phyloP scores from a whole-genome alignment of 2,888 invertebrate species.

The Allacma fusca region DNA sequence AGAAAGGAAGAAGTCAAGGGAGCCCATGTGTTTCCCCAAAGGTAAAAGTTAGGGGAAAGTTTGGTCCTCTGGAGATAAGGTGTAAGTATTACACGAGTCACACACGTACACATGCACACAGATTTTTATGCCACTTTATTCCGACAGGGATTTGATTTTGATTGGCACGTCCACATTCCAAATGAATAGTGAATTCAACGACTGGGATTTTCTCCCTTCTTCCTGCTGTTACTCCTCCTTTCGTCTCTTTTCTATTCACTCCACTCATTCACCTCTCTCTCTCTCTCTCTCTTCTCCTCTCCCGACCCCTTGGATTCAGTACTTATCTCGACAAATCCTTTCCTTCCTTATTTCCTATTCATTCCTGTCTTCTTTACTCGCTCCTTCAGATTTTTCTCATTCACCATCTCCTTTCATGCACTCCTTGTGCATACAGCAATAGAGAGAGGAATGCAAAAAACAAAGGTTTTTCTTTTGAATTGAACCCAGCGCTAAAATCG shows the following conservation, averaged over 20 bases:
- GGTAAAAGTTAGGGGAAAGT: conserved; percentile 29
- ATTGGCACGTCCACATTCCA: conserved; percentile 28
- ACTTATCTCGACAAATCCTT: conserved; percentile 24
- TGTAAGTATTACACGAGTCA: conserved; percentile 24
- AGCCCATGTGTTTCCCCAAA: conserved; percentile 33
- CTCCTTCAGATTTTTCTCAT: no score
- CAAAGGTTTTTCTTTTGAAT: no score
- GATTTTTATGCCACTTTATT: conserved; percentile 16
- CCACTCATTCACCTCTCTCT: conserved; percentile 1
- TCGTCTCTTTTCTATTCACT: neutral
- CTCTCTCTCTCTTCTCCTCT: neutral
- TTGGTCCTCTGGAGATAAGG: conserved; percentile 27
- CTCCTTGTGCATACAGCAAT: no score
- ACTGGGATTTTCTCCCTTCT: conserved; percentile 10
- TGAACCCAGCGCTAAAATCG: no score
- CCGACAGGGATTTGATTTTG: conserved; percentile 35
- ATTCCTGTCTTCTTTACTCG: neutral
- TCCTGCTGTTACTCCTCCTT: conserved; percentile 10
- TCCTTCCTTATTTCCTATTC: neutral
- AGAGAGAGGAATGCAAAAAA: no score
- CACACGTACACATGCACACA: neutral
- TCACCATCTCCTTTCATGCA: no score
- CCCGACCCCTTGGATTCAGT: neutral
- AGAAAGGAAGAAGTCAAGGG: neutral
- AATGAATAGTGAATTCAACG: conserved; percentile 34